Base-by-base conservation (phyloP, 1,140 invertebrate species). In the Brachystomella parvula region DNA sequence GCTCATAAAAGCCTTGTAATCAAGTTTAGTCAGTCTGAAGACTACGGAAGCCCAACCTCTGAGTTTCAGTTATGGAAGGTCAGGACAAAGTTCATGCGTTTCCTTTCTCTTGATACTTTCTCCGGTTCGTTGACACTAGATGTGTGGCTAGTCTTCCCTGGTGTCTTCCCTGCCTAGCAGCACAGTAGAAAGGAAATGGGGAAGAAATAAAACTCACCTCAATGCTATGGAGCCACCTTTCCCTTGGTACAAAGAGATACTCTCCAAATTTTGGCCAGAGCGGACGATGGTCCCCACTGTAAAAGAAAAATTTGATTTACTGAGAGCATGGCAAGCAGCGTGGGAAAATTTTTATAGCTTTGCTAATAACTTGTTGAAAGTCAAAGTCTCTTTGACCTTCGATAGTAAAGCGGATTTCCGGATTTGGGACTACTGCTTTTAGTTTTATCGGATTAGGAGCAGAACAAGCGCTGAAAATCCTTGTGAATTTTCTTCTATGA, bases 161-260 rank as follows among this genome's bases (percentile, higher is more conserved):
- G 6, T 6, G 6, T 39, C 35, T 39, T 39, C 35, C 6, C 6
- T 19, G 6, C 35, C 19, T 39, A 9, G 35, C 49, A 53, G 3
- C 24, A 12, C 49, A 24, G 6, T 19, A 15, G 6, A 53, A 24
- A 53, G 9, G 3, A 53, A 53, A 24, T 26, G 12, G 3, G 24
- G 24, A 53, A 53, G 6, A 17, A 39, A 39, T 9, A 39, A 19
- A 63, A 73, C 62, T 75, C 78, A 86, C 85, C 79, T 93, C 90
- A 33, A 94, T 78, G 77, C 83, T 91, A 74, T 92, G 89, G 6
- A 94, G 68, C 88, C 90, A 94, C 72, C 92, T 79, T 76, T 94
- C 90, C 60, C 78, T 82, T 6, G 92, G 92, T 44, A 93, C 65
- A 78, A 86, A 94, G 63, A 79, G 81, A 76, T 94, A 94, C 77